Base-by-base conservation (phyloP, 2,797 vertebrate species). In the Gymnopithys bicolor region DNA sequence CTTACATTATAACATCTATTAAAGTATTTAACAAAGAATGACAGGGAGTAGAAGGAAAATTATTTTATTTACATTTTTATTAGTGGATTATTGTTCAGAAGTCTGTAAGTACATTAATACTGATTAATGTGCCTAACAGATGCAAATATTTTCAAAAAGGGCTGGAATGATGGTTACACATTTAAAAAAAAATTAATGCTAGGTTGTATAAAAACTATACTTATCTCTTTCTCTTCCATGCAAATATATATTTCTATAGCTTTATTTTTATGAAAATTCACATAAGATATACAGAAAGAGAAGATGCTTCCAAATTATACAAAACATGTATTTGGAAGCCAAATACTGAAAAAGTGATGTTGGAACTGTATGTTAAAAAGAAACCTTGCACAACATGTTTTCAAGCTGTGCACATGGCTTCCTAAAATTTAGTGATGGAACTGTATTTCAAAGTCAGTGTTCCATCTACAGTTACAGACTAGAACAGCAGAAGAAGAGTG, bases 31-130 rank as follows among this genome's bases (percentile, higher is more conserved):
- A 53, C 1, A 2, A 92, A 81, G 11, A 62, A 75, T 51, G 70
- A 66, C 25, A 41, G 49, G 52, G 22, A 56, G 6, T 46, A 86
- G 55, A 92, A 91, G 16, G 7, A 84, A 81, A 88, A 84, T 4
- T 21, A 45, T 60, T 93, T 88, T 64, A 53, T 81, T 94, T 95
- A 41, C 28, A 11, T 66, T 96, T 92, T 76, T 75, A 80, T 84
- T 67, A 86, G 71, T 25, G 87, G 25, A 70, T 68, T 89, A 73
- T 60, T 86, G 37, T 53, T 90, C 67, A n/a, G 78, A 75, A 95
- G 35, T 45, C 66, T 83, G 2, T 37, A 69, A 82, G 15, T n/a
- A 70, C 27, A 46, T 62, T 71, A 66, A 74, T 60, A 37, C 43
- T 67, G 48, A 84, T 25, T 52, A 79, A 84, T 16, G 18, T 37